Conservation (phyloP, 1,140 invertebrate genomes). For the Temnothorax nylanderi region DNA sequence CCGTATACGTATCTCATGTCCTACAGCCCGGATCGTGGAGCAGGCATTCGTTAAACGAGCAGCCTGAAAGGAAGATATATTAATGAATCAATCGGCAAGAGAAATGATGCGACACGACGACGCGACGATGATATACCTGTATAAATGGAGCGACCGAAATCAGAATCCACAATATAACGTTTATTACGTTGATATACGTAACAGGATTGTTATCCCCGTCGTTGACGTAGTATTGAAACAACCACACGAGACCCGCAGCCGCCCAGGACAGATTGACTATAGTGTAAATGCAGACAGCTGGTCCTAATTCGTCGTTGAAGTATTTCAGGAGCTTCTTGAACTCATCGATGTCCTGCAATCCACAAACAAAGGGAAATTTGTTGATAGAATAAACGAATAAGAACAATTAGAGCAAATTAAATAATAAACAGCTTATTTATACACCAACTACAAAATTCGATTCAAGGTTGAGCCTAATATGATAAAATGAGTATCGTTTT, state of each 20-base stretch:
- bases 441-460: neutral
- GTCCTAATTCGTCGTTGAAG: constrained; percentile 90
- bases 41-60: constrained; percentile 92
- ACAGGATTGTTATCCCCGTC: constrained; percentile 86
- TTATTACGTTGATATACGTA: constrained; percentile 88
- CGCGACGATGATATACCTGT: constrained; percentile 84
- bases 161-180: constrained; percentile 89
- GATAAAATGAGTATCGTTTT: neutral
- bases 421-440: neutral
- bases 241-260: constrained; percentile 88
- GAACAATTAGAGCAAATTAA: neutral
- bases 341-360: constrained; percentile 89
- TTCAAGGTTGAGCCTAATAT: neutral
- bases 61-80: constrained; percentile 87
- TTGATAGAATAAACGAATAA: neutral
- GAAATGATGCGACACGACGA: neutral
- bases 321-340: constrained; percentile 91
- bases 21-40: constrained; percentile 89
- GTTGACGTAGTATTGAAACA: constrained; percentile 87
- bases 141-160: constrained; percentile 90
- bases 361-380: constrained; percentile 2
- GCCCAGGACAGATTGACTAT: constrained; percentile 91
- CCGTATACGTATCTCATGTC: constrained; percentile 91
- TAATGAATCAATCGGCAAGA: constrained; percentile 14
- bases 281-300: constrained; percentile 91